Conservation (phyloP, 2,888 invertebrate species). For the Cheiracanthium punctorium region DNA sequence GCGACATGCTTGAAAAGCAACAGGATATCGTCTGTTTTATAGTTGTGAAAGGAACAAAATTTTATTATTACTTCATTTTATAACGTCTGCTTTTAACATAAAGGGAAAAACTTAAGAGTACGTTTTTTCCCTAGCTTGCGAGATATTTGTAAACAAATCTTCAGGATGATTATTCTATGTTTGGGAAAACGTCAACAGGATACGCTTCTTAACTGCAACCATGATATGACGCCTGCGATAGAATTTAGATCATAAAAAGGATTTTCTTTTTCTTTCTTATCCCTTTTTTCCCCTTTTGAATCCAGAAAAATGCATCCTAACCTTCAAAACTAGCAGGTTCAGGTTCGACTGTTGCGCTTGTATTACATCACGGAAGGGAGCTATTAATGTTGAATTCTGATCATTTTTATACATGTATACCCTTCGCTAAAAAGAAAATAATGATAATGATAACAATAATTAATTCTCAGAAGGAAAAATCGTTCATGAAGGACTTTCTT, state of each 20-base stretch:
- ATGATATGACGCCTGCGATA: background rate
- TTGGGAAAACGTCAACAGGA: background rate
- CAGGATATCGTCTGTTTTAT: background rate
- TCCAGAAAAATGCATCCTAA: background rate
- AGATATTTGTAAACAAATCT: background rate
- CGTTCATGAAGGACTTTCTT: conserved; percentile 40
- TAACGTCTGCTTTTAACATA: too few relatives aligned
- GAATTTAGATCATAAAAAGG: background rate
- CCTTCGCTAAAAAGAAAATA: conserved; percentile 27
- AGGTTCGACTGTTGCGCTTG: background rate
- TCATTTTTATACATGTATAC: conserved; percentile 15
- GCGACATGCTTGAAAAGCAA: background rate
- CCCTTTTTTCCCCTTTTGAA: background rate
- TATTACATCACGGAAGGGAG: background rate
- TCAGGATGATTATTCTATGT: background rate
- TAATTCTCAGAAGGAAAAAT: conserved; percentile 23
- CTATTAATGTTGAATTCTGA: background rate
- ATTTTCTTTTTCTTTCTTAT: background rate
- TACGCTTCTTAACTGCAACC: conserved; percentile 4
- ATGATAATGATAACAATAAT: conserved; percentile 13
- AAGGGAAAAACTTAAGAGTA: too few relatives aligned
- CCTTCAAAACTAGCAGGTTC: background rate
- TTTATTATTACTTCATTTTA: too few relatives aligned
- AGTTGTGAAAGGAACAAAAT: too few relatives aligned
- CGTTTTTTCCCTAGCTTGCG: background rate